Conservation (phyloP, 2,888 invertebrate species). For the Leptopilina myrica region DNA sequence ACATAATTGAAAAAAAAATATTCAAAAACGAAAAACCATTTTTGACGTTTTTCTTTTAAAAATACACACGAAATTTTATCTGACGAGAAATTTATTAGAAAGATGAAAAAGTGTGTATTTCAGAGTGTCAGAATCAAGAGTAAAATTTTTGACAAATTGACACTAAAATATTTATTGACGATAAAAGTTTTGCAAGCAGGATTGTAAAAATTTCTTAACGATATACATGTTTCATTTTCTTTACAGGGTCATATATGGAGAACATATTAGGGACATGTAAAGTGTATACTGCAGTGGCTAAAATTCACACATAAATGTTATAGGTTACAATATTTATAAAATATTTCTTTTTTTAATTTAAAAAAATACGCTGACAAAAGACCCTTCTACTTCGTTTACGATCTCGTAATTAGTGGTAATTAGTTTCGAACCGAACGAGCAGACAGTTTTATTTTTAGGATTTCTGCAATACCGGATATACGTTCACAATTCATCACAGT, state of each 20-base stretch:
- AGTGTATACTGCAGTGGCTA: neutral
- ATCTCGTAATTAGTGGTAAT: neutral
- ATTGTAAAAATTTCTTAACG: slow-evolving; percentile 24
- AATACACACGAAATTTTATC: no score
- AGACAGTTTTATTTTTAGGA: slow-evolving; percentile 20
- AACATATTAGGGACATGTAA: no score
- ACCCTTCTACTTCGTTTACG: slow-evolving; percentile 34
- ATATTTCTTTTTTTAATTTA: slow-evolving; percentile 17
- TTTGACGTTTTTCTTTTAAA: no score
- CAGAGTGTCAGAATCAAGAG: neutral
- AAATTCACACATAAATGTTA: neutral
- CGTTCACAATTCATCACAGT: neutral
- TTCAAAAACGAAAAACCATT: no score
- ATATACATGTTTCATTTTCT: slow-evolving; percentile 25
- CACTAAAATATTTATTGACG: neutral
- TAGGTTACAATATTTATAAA: no score
- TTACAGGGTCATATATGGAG: neutral
- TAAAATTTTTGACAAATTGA: slow-evolving; percentile 11
- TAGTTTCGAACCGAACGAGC: slow-evolving; percentile 24
- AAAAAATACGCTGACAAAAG: neutral
- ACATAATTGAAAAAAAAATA: no score
- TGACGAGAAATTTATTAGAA: neutral
- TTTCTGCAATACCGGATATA: neutral
- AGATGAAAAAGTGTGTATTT: neutral
- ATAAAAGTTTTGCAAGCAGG: slow-evolving; percentile 15